phyloP scores from a whole-genome alignment of 2,888 invertebrate genomes.

The Camptogramma bilineatum region DNA sequence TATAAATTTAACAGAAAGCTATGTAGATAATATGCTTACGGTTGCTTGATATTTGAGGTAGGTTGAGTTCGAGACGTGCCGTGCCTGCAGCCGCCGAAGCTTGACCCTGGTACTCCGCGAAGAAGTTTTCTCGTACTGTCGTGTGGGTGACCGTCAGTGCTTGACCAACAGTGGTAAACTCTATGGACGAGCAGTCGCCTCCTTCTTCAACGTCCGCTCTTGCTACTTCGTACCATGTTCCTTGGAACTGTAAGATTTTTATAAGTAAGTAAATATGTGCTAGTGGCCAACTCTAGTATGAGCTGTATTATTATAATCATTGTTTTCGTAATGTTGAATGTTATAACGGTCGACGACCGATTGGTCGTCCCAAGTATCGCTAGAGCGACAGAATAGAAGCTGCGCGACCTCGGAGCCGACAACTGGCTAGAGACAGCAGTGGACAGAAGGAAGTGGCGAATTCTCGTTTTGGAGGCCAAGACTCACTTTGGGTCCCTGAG shows the following conservation, averaged over 20 bases:
- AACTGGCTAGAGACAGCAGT: too few species aligned
- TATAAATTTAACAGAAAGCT: too few species aligned
- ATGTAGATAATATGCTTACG: conserved; percentile 61
- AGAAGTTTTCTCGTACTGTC: conserved; percentile 62
- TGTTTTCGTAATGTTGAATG: too few species aligned
- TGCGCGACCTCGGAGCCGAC: too few species aligned
- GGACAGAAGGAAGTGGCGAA: too few species aligned
- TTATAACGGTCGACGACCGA: too few species aligned
- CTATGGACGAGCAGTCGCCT: conserved; percentile 62
- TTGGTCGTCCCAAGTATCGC: too few species aligned
- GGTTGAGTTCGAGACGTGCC: conserved; percentile 51
- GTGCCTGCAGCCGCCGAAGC: conserved; percentile 46
- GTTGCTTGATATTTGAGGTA: conserved; percentile 39
- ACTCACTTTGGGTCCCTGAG: too few species aligned
- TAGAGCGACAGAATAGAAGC: too few species aligned
- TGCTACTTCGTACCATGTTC: conserved; percentile 64
- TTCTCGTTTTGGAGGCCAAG: too few species aligned
- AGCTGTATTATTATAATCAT: too few species aligned
- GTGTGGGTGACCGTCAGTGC: conserved; percentile 44
- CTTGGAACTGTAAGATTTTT: conserved; percentile 57
- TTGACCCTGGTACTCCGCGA: conserved; percentile 50
- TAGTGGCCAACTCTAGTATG: background rate
- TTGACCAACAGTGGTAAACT: conserved; percentile 42
- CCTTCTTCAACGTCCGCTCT: conserved; percentile 49
- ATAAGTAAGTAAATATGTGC: background rate